Evolutionary conservation across 2,888 invertebrate genomes (phyloP).

Genomic region (Macrosoma leucophasiata): DNA sequence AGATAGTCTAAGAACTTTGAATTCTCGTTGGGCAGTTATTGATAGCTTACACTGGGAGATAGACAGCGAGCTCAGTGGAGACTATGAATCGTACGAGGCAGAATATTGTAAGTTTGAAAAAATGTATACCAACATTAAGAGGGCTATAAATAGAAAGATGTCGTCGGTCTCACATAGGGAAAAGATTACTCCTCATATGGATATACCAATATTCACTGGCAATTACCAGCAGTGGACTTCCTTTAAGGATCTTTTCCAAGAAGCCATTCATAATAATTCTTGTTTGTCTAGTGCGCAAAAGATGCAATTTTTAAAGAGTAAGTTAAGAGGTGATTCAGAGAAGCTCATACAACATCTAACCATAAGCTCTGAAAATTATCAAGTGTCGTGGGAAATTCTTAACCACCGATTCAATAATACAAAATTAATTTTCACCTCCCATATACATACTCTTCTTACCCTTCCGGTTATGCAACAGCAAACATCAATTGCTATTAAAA

Average conservation of each 20-base stretch:
- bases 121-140: slow-evolving; percentile 7
- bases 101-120: slow-evolving; percentile 13
- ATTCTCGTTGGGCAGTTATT: slow-evolving; percentile 19
- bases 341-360: slow-evolving; percentile 24
- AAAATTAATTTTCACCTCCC: slow-evolving; percentile 11
- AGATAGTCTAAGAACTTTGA: slow-evolving; percentile 1
- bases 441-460: slow-evolving; percentile 7
- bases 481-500: neutral
- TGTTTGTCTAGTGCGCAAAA: slow-evolving; percentile 23
- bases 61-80: slow-evolving; percentile 15
- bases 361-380: slow-evolving; percentile 25
- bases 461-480: slow-evolving; percentile 23
- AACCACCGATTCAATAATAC: slow-evolving; percentile 8
- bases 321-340: slow-evolving; percentile 25
- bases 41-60: slow-evolving; percentile 23
- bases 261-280: slow-evolving; percentile 23
- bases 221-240: slow-evolving; percentile 18
- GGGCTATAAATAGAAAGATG: slow-evolving; percentile 18
- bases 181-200: slow-evolving; percentile 14
- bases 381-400: slow-evolving; percentile 19
- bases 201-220: slow-evolving; percentile 11
- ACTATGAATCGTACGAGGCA: slow-evolving; percentile 14
- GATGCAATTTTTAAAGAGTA: slow-evolving; percentile 25
- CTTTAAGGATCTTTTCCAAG: slow-evolving; percentile 21
- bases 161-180: slow-evolving; percentile 17